A percentile compares a stretch with the other conserved stretches of the same genome.
Evolutionary conservation across 2,113 vertebrate species (phyloP).

Genomic region (Probosciger aterrimus): DNA sequence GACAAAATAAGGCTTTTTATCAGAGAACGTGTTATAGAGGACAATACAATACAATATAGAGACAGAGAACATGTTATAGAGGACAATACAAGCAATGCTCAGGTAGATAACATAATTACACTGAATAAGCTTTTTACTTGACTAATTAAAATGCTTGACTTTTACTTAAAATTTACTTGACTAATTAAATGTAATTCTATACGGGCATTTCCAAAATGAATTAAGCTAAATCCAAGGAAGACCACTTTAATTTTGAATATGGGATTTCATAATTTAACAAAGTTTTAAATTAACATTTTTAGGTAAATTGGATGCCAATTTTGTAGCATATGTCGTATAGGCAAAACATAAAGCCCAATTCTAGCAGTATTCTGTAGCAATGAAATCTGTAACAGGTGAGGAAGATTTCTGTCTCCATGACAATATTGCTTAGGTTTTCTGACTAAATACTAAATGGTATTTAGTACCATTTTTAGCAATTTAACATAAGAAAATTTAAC

Average conservation of each 20-base stretch:
- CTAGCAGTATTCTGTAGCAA: neutral
- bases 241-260: neutral
- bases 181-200: neutral
- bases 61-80: neutral
- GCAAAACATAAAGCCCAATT: neutral
- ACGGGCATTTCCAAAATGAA: neutral
- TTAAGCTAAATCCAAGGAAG: neutral
- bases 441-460: neutral
- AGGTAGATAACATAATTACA: neutral
- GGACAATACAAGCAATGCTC: neutral
- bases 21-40: neutral
- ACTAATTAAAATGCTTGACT: neutral
- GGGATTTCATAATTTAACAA: neutral
- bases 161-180: neutral
- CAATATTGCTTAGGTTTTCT: constrained; percentile 13
- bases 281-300: neutral
- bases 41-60: neutral
- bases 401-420: constrained; percentile 28
- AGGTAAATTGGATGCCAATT: neutral
- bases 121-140: neutral
- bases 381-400: neutral
- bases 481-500: neutral
- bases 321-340: neutral
- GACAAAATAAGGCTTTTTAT: neutral
- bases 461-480: neutral